Percentiles rank a stretch among this genome's conserved stretches.
phyloP scores from a whole-genome alignment of 2,797 vertebrate species.

The Pyrocephalus nanus region DNA sequence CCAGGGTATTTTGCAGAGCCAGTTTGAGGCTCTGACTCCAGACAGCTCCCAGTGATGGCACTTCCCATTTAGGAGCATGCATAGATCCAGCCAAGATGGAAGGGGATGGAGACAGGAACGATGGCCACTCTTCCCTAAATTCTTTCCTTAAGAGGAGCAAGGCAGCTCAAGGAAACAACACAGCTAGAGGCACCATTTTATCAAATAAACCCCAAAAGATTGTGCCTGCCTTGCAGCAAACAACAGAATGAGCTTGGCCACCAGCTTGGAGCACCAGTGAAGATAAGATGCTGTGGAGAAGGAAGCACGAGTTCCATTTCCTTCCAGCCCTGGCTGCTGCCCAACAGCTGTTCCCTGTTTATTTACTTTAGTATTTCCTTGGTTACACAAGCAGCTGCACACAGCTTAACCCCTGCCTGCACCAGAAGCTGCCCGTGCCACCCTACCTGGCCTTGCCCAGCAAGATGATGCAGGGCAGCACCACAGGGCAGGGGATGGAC shows the following conservation, averaged over 20 bases:
- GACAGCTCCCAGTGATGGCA: rapidly evolving
- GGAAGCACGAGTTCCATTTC: constrained; percentile 43
- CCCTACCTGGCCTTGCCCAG: neutral
- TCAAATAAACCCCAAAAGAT: neutral
- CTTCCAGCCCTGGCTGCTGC: constrained; percentile 46
- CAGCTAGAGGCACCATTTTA: neutral
- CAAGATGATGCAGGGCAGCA: neutral
- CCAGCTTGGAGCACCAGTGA: neutral
- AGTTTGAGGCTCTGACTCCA: neutral
- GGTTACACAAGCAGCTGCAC: constrained; percentile 43
- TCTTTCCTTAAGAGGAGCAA: rapidly evolving
- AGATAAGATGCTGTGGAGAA: neutral
- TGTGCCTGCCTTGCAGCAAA: neutral
- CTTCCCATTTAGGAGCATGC: neutral
- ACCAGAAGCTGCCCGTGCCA: rapidly evolving
- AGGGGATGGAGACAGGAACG: neutral
- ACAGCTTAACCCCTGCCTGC: constrained; percentile 38
- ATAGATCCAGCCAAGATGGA: neutral
- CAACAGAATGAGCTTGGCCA: rapidly evolving
- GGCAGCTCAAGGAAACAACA: neutral
- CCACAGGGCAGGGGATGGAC: neutral
- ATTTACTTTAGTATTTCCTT: constrained; percentile 57
- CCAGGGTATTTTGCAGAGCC: neutral
- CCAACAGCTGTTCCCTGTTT: constrained; percentile 58
- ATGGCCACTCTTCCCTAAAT: neutral